A percentile compares a stretch with the other conserved stretches of the same genome.
Conservation (phyloP, 2,113 vertebrate species). For the Xiphophorus hellerii region DNA sequence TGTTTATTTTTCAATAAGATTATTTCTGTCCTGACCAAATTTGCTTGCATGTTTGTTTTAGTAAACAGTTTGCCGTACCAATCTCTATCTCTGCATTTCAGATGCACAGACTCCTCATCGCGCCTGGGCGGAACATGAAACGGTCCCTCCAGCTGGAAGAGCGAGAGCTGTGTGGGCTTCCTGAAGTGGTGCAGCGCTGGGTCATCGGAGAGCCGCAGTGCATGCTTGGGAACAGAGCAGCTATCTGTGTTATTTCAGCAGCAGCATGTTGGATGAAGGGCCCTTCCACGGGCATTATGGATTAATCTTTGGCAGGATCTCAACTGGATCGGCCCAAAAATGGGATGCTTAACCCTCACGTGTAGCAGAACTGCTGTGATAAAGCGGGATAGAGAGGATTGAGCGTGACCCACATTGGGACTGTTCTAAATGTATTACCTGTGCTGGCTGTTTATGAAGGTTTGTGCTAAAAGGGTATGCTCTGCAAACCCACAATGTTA, state of each 20-base stretch:
- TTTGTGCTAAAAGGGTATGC: not conserved
- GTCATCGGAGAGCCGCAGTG: slow-evolving; percentile 55
- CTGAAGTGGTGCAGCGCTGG: slow-evolving; percentile 58
- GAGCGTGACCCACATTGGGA: slow-evolving; percentile 44
- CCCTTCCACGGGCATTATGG: slow-evolving; percentile 64
- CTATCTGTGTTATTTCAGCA: slow-evolving; percentile 63
- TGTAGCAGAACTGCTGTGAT: slow-evolving; percentile 44
- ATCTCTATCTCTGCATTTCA: slow-evolving; percentile 58
- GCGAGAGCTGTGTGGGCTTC: slow-evolving; percentile 58
- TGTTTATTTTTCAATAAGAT: not conserved
- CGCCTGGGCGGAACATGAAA: slow-evolving; percentile 47
- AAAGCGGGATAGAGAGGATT: slow-evolving; percentile 48
- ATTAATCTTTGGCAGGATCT: slow-evolving; percentile 68
- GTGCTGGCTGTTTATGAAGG: slow-evolving; percentile 3
- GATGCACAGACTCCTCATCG: slow-evolving; percentile 35
- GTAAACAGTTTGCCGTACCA: not conserved
- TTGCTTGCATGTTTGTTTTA: not conserved
- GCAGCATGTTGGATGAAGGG: slow-evolving; percentile 62
- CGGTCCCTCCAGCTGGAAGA: slow-evolving; percentile 62
- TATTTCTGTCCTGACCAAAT: too few relatives aligned
- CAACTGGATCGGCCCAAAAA: slow-evolving; percentile 62
- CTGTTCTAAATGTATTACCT: slow-evolving; percentile 14
- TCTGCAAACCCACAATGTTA: not conserved
- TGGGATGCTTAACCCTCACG: slow-evolving; percentile 60
- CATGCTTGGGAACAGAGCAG: slow-evolving; percentile 51